These are phyloP conservation scores for Nothobranchius furzeri DNA, from an alignment of 2,113 vertebrate genomes.

Conservation along the genomic window DNA sequence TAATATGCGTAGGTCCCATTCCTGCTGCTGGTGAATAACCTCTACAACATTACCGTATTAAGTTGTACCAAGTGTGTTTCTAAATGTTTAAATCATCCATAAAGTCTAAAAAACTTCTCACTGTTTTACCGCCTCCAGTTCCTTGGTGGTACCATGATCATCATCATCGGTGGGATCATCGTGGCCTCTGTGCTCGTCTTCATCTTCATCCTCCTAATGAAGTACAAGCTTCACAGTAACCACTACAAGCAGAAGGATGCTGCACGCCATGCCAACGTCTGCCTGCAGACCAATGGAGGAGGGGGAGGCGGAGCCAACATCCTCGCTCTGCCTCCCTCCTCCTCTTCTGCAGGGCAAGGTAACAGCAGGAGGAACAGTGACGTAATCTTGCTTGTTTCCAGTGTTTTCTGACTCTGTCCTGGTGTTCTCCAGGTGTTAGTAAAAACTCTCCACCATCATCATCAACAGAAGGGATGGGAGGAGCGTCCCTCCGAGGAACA, in stretches of 20 bases:
- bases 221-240: conserved; percentile 86
- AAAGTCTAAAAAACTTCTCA: too few species aligned
- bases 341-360: conserved; percentile 64
- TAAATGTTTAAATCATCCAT: too few species aligned
- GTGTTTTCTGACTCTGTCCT: not conserved
- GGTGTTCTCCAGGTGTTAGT: conserved; percentile 13
- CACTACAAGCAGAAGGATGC: conserved; percentile 81
- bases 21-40: too few species aligned
- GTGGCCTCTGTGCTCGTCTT: conserved; percentile 86
- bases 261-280: conserved; percentile 80
- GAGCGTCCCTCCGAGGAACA: conserved; percentile 72
- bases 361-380: not conserved
- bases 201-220: conserved; percentile 87
- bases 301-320: conserved; percentile 37
- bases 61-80: too few species aligned
- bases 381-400: too few species aligned
- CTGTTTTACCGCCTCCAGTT: conserved; percentile 56
- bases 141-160: conserved; percentile 86
- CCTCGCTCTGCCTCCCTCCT: conserved; percentile 59
- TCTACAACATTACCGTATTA: too few species aligned
- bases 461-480: conserved; percentile 57
- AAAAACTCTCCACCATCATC: conserved; percentile 56
- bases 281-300: conserved; percentile 77
- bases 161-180: conserved; percentile 86
- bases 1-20: too few species aligned